A percentile compares a stretch with the other conserved stretches of the same genome.
phyloP scores from a whole-genome alignment of 2,113 vertebrate genomes.

The Gymnocephalus cernua region DNA sequence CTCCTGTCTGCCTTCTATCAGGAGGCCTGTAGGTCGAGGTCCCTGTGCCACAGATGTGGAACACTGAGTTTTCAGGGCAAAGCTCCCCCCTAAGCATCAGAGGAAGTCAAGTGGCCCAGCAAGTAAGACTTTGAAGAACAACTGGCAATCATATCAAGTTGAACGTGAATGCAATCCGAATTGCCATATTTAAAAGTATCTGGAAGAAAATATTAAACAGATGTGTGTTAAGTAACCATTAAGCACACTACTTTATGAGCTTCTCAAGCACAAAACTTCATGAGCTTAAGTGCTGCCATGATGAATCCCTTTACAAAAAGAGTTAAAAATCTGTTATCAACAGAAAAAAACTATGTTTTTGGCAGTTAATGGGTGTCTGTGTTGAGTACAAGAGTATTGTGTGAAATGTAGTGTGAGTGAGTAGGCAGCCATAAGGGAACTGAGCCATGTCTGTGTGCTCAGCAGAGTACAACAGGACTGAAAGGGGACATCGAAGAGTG shows the following conservation, averaged over 20 bases:
- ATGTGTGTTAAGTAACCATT: constrained; percentile 36
- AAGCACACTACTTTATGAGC: constrained; percentile 27
- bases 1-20: constrained; percentile 50
- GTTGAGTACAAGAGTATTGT: constrained; percentile 37
- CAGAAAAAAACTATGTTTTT: constrained; percentile 55
- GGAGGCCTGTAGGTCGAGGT: constrained; percentile 77
- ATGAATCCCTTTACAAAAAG: constrained; percentile 54
- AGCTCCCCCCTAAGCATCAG: constrained; percentile 50
- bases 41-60: constrained; percentile 59
- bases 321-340: constrained; percentile 52
- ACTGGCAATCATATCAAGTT: constrained; percentile 5
- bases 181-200: constrained; percentile 13
- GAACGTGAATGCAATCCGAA: constrained; percentile 35
- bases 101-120: constrained; percentile 56
- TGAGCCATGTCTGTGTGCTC: constrained; percentile 68
- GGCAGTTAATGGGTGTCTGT: constrained; percentile 52
- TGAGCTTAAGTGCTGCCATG: constrained; percentile 30
- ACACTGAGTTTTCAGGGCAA: constrained; percentile 73
- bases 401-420: constrained; percentile 50
- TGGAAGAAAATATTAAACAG: constrained; percentile 21
- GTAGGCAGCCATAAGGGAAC: constrained; percentile 63
- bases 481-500: constrained; percentile 66
- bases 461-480: constrained; percentile 62
- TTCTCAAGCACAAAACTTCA: constrained; percentile 35
- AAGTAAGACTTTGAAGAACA: constrained; percentile 50